phyloP scores from a whole-genome alignment of 2,113 vertebrate genomes.

The Eurystomus gularis region DNA sequence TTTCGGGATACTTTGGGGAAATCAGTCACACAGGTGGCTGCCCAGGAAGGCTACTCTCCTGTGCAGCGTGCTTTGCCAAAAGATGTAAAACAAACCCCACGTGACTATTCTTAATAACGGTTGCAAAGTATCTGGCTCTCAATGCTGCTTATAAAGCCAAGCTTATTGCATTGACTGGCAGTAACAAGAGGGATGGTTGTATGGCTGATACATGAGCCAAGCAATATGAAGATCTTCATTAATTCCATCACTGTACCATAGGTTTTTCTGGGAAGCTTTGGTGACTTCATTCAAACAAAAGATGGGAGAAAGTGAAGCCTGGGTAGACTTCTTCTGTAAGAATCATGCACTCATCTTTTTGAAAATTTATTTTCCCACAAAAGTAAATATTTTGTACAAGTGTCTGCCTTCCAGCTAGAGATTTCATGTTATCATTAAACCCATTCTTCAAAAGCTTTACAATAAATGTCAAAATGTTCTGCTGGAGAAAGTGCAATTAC shows the following conservation, averaged over 20 bases:
- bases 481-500: background rate
- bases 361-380: background rate
- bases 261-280: background rate
- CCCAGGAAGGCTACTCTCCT: conserved; percentile 17
- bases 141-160: background rate
- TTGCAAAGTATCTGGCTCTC: background rate
- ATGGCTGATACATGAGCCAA: background rate
- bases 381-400: background rate
- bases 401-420: background rate
- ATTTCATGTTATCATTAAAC: background rate
- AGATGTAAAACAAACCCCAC: background rate
- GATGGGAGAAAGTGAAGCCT: background rate
- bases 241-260: background rate
- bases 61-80: background rate
- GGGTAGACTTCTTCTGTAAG: background rate
- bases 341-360: background rate
- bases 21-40: conserved; percentile 31
- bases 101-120: background rate
- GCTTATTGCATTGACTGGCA: background rate
- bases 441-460: background rate
- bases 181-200: background rate
- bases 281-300: background rate
- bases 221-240: background rate
- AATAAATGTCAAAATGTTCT: background rate
- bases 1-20: conserved; percentile 25